Percentiles rank a stretch among this genome's conserved stretches.
phyloP scores from a whole-genome alignment of 2,797 vertebrate genomes.

The Rousettus madagascariensis region DNA sequence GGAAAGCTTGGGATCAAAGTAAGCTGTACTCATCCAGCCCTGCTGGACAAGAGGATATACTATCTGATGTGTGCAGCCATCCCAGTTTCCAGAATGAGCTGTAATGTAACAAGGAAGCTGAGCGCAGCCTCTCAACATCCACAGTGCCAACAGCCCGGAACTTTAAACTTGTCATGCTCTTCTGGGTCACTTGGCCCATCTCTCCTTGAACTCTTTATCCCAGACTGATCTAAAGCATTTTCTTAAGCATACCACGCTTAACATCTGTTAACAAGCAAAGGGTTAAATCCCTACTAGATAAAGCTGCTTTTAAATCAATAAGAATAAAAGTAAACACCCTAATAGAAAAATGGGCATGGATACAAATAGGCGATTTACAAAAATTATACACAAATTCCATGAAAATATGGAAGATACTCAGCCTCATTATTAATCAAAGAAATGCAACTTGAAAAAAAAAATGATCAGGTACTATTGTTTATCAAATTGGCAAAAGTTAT shows the following conservation, averaged over 20 bases:
- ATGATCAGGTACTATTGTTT: neutral
- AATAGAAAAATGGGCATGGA: neutral
- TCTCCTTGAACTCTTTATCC: neutral
- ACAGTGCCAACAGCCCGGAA: neutral
- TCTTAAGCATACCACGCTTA: neutral
- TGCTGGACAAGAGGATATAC: neutral
- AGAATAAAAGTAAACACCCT: constrained; percentile 7
- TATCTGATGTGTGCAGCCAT: too few relatives aligned
- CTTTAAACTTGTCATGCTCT: neutral
- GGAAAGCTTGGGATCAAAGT: neutral
- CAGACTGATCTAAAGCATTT: neutral
- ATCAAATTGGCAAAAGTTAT: neutral
- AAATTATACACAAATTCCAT: neutral
- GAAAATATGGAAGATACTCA: neutral
- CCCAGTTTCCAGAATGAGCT: neutral
- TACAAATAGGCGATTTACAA: constrained; percentile 16
- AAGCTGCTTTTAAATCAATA: constrained; percentile 16
- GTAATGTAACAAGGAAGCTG: neutral
- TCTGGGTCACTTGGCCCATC: neutral
- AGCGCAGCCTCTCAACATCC: neutral
- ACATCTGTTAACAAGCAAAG: neutral
- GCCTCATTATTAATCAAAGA: constrained; percentile 28
- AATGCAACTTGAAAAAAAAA: neutral
- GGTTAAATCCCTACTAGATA: neutral
- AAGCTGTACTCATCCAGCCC: neutral